These are phyloP conservation scores for Drosophila albomicans DNA, from an alignment of 1,140 invertebrate species.

Conservation along the genomic window DNA sequence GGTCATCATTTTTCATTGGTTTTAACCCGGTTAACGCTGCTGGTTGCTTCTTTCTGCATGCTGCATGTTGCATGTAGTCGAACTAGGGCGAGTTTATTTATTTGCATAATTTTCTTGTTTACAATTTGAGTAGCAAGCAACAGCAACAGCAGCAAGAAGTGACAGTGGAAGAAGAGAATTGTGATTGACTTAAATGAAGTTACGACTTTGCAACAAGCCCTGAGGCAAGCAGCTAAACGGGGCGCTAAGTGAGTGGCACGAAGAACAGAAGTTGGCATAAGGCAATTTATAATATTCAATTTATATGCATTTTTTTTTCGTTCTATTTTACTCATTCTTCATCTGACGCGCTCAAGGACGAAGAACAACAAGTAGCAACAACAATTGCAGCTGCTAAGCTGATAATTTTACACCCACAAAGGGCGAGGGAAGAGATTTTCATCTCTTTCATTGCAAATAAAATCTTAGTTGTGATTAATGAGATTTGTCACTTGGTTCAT, in stretches of 20 bases:
- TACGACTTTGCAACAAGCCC: conserved; percentile 69
- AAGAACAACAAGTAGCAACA: conserved; percentile 55
- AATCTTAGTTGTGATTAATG: conserved; percentile 74
- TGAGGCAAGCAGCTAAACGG: conserved; percentile 55
- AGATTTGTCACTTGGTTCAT: conserved; percentile 82
- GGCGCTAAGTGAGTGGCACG: conserved; percentile 41
- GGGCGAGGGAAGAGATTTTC: conserved; percentile 4
- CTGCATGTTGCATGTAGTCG: conserved; percentile 27
- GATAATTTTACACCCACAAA: conserved; percentile 63
- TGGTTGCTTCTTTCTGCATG: conserved; percentile 1
- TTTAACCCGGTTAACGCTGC: background rate
- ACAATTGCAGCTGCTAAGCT: conserved; percentile 71
- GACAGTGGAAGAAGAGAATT: conserved; percentile 32
- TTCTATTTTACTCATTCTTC: background rate
- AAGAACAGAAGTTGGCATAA: conserved; percentile 64
- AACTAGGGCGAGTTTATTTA: conserved; percentile 60
- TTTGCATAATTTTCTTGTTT: conserved; percentile 84
- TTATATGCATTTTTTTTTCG: conserved; percentile 74
- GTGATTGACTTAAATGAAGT: conserved; percentile 83
- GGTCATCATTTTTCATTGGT: conserved; percentile 24
- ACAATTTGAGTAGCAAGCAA: conserved; percentile 64
- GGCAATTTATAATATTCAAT: conserved; percentile 84
- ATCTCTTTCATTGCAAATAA: conserved; percentile 41
- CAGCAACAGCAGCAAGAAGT: conserved; percentile 15
- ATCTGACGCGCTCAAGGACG: conserved; percentile 7